Evolutionary conservation across 2,888 invertebrate species (phyloP).

Genomic region (Spodoptera littoralis): DNA sequence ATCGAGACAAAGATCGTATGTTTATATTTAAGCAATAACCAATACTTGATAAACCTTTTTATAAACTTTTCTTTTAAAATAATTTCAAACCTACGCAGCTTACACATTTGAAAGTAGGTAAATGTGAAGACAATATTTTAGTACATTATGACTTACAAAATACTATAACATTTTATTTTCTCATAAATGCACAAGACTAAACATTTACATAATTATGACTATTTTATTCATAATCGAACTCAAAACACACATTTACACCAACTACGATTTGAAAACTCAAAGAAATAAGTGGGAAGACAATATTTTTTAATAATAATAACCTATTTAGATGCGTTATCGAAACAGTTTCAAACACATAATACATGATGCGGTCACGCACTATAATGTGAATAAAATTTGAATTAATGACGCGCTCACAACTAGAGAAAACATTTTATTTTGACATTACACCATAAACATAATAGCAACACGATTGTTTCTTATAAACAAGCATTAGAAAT

Average conservation of each 20-base stretch:
- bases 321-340: conserved; percentile 71
- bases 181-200: not conserved
- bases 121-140: not conserved
- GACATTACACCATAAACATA: conserved; percentile 83
- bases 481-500: conserved; percentile 51
- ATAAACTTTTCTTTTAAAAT: too few relatives aligned
- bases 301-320: conserved; percentile 59
- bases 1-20: too few relatives aligned
- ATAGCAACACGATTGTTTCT: conserved; percentile 79
- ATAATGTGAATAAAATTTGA: conserved; percentile 82
- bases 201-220: conserved; percentile 4
- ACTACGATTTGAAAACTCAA: not conserved
- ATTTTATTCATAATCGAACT: conserved; percentile 14
- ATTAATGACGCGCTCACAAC: conserved; percentile 80
- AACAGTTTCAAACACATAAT: conserved; percentile 69
- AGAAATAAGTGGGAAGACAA: conserved; percentile 36
- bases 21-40: too few relatives aligned
- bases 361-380: conserved; percentile 72
- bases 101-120: too few relatives aligned
- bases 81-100: too few relatives aligned
- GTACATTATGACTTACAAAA: not conserved
- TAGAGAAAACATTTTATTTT: conserved; percentile 83
- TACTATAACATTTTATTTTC: conserved; percentile 1
- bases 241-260: conserved; percentile 10
- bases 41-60: too few relatives aligned